Evolutionary conservation across 2,113 vertebrate species (phyloP).

Genomic region (Grallaria varia): DNA sequence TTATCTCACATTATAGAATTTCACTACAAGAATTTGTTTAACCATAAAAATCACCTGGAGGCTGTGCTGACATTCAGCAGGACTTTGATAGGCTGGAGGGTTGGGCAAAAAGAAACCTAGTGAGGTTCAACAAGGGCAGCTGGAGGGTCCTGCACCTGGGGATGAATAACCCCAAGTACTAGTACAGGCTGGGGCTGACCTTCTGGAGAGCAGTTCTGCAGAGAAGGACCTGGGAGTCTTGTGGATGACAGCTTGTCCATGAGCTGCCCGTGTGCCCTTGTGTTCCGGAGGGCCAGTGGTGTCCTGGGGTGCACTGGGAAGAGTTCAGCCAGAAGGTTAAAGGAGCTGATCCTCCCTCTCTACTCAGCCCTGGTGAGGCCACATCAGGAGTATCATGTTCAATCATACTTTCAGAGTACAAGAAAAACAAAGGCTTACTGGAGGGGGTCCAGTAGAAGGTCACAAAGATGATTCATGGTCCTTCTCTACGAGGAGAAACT

Average conservation of each 20-base stretch:
- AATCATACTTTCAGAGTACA: not conserved
- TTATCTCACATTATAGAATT: not conserved
- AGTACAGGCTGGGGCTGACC: not conserved
- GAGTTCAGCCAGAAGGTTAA: fast-evolving
- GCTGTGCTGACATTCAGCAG: not conserved
- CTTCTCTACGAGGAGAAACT: not conserved
- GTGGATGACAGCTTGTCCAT: not conserved
- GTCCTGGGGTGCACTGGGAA: not conserved
- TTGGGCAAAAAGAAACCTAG: not conserved
- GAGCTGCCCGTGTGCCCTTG: fast-evolving
- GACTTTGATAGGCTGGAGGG: not conserved
- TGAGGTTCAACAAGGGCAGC: not conserved
- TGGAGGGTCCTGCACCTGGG: fast-evolving
- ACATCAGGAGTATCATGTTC: not conserved
- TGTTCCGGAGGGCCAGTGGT: not conserved
- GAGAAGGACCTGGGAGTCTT: not conserved
- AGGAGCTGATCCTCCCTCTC: not conserved
- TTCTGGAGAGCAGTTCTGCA: not conserved
- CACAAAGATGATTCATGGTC: not conserved
- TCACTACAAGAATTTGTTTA: not conserved
- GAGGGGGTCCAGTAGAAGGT: not conserved
- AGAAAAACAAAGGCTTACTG: not conserved
- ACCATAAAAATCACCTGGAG: not conserved
- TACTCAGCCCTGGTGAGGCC: not conserved
- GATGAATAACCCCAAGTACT: not conserved